A percentile compares a stretch with the other conserved stretches of the same genome.
These are phyloP conservation scores for Tridacna gigas DNA, from an alignment of 2,888 invertebrate species.

Conservation along the genomic window DNA sequence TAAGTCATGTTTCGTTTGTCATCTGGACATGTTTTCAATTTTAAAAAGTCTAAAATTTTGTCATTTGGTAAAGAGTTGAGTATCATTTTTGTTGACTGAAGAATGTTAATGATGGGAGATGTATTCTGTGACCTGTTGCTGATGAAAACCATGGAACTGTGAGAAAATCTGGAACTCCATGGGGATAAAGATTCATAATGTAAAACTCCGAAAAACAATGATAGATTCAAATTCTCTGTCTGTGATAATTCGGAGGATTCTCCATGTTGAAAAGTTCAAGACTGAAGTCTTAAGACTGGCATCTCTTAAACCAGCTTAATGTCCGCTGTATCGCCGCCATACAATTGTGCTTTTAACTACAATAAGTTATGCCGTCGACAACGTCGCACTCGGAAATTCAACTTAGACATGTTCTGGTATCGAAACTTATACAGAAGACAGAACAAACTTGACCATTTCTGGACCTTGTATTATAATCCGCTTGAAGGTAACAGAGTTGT, in stretches of 20 bases:
- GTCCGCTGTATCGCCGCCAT: slow-evolving; percentile 42
- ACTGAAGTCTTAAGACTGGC: slow-evolving; percentile 20
- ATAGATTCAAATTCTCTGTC: slow-evolving; percentile 25
- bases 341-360: slow-evolving; percentile 59
- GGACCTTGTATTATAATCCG: slow-evolving; percentile 80
- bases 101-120: neutral
- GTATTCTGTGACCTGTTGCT: neutral
- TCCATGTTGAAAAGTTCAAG: slow-evolving; percentile 19
- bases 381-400: slow-evolving; percentile 74
- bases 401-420: slow-evolving; percentile 78
- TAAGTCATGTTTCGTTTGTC: too few relatives aligned
- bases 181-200: slow-evolving; percentile 8
- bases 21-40: too few relatives aligned
- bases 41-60: too few relatives aligned
- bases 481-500: slow-evolving; percentile 71
- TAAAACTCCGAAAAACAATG: slow-evolving; percentile 26
- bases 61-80: neutral
- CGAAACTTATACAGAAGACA: slow-evolving; percentile 76
- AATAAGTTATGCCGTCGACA: slow-evolving; percentile 58
- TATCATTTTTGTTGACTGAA: neutral
- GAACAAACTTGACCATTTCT: slow-evolving; percentile 75
- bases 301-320: slow-evolving; percentile 56
- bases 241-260: slow-evolving; percentile 29
- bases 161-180: slow-evolving; percentile 1
- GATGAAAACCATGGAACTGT: slow-evolving; percentile 11